phyloP scores from a whole-genome alignment of 2,888 invertebrate species.

The Spodoptera exigua region DNA sequence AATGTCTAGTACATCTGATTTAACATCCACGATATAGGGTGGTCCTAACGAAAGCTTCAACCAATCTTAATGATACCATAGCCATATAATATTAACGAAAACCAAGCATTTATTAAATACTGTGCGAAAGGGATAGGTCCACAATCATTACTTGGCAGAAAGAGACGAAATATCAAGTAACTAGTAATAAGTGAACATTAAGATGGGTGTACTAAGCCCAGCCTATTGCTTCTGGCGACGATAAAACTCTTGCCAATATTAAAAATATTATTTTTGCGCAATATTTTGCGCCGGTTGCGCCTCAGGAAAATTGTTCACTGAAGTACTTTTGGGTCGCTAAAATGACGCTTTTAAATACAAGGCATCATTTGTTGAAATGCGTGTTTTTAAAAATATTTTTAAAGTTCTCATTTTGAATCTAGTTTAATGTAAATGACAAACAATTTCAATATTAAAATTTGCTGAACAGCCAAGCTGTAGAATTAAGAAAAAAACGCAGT shows the following conservation, averaged over 20 bases:
- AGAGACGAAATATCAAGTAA: conserved; percentile 27
- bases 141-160: conserved; percentile 11
- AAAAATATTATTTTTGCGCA: conserved; percentile 62
- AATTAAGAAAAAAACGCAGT: no score
- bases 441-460: no score
- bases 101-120: conserved; percentile 35
- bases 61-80: conserved; percentile 28
- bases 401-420: no score
- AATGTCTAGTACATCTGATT: no score
- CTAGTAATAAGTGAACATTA: conserved; percentile 65
- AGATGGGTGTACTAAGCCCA: conserved; percentile 59
- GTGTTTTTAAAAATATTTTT: no score
- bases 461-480: no score
- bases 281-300: conserved; percentile 64
- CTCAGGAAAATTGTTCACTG: conserved; percentile 67
- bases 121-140: conserved; percentile 23
- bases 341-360: conserved; percentile 29
- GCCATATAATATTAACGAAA: conserved; percentile 41
- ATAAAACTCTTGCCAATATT: conserved; percentile 67
- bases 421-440: no score
- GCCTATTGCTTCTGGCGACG: conserved; percentile 69
- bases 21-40: conserved; percentile 10
- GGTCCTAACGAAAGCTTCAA: conserved; percentile 14
- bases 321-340: conserved; percentile 41
- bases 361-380: no score